A percentile compares a stretch with the other conserved stretches of the same genome.
These are phyloP conservation scores for Pseudomyrmex gracilis DNA, from an alignment of 1,140 invertebrate species.

Conservation along the genomic window DNA sequence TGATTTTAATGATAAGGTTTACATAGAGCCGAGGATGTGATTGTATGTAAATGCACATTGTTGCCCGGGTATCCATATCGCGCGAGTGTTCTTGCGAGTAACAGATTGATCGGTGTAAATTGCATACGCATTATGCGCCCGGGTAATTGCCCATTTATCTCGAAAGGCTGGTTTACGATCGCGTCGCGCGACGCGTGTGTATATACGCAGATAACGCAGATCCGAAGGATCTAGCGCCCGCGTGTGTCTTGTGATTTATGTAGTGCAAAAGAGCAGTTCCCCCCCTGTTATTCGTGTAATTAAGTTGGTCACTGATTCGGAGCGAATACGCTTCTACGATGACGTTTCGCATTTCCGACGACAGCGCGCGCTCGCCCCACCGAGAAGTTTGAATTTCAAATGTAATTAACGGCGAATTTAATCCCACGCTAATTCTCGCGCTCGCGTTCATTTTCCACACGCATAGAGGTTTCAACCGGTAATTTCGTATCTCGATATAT, in stretches of 20 bases:
- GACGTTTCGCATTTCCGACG: conserved; percentile 49
- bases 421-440: conserved; percentile 42
- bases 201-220: conserved; percentile 29
- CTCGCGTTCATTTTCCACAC: conserved; percentile 26
- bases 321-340: too few relatives aligned
- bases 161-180: conserved; percentile 45
- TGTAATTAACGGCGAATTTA: conserved; percentile 55
- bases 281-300: conserved; percentile 50
- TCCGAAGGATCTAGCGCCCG: conserved; percentile 20
- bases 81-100: conserved; percentile 35
- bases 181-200: conserved; percentile 6
- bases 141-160: conserved; percentile 58
- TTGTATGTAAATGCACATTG: conserved; percentile 5
- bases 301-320: conserved; percentile 43
- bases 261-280: conserved; percentile 57
- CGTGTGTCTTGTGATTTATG: conserved; percentile 53
- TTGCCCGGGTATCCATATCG: neutral
- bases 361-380: neutral
- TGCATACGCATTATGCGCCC: conserved; percentile 52
- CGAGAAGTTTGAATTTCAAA: conserved; percentile 58
- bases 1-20: conserved; percentile 20
- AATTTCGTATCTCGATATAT: conserved; percentile 46
- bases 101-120: conserved; percentile 58
- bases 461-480: neutral
- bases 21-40: neutral